Evolutionary conservation across 2,888 invertebrate genomes (phyloP).

Genomic region (Lasioglossum morio): DNA sequence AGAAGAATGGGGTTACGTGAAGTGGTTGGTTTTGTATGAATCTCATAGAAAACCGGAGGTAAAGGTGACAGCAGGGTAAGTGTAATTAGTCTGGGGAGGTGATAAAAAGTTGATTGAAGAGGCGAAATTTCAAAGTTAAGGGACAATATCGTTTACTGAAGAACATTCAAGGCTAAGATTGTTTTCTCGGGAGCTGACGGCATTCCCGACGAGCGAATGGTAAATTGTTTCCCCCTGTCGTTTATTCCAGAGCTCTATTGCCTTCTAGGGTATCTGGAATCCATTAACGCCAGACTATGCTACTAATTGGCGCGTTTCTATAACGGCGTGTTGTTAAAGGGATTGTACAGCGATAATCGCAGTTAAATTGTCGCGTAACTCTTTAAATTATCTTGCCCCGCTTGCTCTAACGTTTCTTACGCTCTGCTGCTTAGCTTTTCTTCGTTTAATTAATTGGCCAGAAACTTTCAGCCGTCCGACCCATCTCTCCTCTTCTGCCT

Average conservation of each 20-base stretch:
- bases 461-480: conserved; percentile 72
- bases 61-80: neutral
- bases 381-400: conserved; percentile 66
- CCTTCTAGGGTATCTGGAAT: conserved; percentile 51
- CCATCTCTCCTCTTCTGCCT: conserved; percentile 48
- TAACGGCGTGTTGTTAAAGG: conserved; percentile 66
- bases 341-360: conserved; percentile 69
- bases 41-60: neutral
- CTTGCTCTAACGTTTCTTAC: conserved; percentile 57
- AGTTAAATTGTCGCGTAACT: conserved; percentile 71
- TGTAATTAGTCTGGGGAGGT: neutral
- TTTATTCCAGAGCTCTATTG: conserved; percentile 39
- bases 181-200: conserved; percentile 11
- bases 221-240: conserved; percentile 31
- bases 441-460: conserved; percentile 76
- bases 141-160: neutral
- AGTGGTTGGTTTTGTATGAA: neutral
- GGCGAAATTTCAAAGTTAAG: neutral
- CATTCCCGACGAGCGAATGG: conserved; percentile 20
- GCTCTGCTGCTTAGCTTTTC: conserved; percentile 55
- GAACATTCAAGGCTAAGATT: conserved; percentile 17
- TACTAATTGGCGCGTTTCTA: conserved; percentile 63
- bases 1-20: neutral
- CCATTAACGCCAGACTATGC: conserved; percentile 50
- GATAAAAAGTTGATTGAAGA: conserved; percentile 8